Evolutionary conservation across 1,140 invertebrate genomes (phyloP), one percentile per base, ranked within the genome.

Genomic region (Brachionus paranguensis): DNA sequence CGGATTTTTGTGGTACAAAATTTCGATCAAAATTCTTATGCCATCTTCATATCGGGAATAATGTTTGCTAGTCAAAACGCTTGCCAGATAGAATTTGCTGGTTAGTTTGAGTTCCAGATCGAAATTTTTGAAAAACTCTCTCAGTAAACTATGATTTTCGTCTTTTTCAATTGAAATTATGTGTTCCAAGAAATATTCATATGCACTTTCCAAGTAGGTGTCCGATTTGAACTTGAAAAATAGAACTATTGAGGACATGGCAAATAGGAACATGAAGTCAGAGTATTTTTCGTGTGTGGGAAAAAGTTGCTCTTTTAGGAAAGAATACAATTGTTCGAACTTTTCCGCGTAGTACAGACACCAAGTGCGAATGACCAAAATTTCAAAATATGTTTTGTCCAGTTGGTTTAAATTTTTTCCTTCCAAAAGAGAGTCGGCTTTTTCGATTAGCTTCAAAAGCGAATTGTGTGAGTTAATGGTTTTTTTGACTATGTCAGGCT

Each of bases 21-120:
- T 76, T 50, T 76, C 43, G 1, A 47, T 76, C 7, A 50, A 50
- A 29, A 76, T 50, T 50, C 47, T 76, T 12, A 76, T 76, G 12
- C 72, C 72, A 50, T 76, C 72, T 50, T 76, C 72, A 37, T 76
- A 76, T 47, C 72, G 11, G 11, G 45, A 8, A 76, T 76, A 76
- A 20, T 76, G 6, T 76, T 76, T 76, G 7, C 10, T 76, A 27
- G 72, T 76, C 12, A 76, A 33, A 29, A 76, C 45, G 53, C 47
- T 76, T 12, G 72, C 72, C 43, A 76, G 24, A 76, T 76, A 76
- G 20, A 37, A 76, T 50, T 50, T 47, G 20, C 17, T 29, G 11
- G 72, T 76, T 4, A 76, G 43, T 14, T 50, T 20, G 1, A 50
- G 47, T 76, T 76, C 72, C 29, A 50, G 7, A 3, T 76, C 72